Conservation (phyloP, 2,797 vertebrate genomes). For the Arctocebus calabarensis region DNA sequence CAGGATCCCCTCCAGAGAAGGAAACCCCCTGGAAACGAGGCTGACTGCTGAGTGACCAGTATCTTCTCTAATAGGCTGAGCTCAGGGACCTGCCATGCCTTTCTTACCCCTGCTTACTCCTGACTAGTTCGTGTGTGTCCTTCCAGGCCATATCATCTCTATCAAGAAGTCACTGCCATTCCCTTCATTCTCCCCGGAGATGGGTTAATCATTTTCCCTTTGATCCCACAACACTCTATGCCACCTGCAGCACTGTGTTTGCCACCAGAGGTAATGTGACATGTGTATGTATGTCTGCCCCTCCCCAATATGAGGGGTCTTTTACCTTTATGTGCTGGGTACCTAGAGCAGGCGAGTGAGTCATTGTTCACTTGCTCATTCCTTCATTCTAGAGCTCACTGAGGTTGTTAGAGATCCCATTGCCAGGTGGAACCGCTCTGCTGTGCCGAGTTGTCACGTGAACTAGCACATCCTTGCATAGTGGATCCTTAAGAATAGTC, state of each 20-base stretch:
- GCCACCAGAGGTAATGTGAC: background rate
- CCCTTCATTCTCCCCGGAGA: background rate
- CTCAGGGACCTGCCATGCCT: background rate
- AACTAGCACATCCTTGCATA: background rate
- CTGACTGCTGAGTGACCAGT: background rate
- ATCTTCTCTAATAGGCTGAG: background rate
- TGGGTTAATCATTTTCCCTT: background rate
- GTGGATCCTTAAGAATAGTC: background rate
- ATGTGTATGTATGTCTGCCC: background rate
- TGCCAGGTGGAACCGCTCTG: background rate
- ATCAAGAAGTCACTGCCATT: background rate
- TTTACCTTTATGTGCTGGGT: background rate
- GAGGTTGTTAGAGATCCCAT: background rate
- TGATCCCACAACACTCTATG: background rate
- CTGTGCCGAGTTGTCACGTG: background rate
- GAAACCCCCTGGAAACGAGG: background rate
- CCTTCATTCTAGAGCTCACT: background rate
- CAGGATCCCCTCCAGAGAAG: background rate
- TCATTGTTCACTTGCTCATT: background rate
- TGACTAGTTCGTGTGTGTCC: background rate
- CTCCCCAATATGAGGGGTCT: background rate
- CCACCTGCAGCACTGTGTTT: background rate
- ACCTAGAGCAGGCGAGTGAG: too few relatives aligned
- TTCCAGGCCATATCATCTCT: background rate
- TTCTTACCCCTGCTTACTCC: background rate